Conservation (phyloP, 2,113 vertebrate species). For the Alouatta palliata region DNA sequence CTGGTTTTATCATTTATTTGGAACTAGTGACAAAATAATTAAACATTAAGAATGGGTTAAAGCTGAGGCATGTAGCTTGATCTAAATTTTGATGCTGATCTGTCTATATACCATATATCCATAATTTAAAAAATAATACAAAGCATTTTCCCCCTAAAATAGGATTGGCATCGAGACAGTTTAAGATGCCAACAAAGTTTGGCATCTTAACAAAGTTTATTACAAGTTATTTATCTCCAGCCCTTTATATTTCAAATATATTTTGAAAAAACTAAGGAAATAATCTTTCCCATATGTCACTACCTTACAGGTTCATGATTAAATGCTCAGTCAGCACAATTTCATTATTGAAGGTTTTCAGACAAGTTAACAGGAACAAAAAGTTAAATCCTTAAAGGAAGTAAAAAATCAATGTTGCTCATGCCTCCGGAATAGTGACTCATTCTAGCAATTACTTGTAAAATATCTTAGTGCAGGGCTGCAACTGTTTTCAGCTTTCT, state of each 20-base stretch:
- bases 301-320: neutral
- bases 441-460: slow-evolving; percentile 28
- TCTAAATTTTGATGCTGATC: neutral
- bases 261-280: neutral
- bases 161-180: neutral
- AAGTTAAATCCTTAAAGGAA: neutral
- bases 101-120: neutral
- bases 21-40: neutral
- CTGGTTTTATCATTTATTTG: neutral
- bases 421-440: neutral
- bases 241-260: neutral
- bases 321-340: neutral
- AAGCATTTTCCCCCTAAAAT: neutral
- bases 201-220: neutral
- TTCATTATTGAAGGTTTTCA: slow-evolving; percentile 42
- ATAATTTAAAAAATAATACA: neutral
- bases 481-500: neutral
- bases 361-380: slow-evolving; percentile 6
- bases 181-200: neutral
- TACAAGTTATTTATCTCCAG: neutral
- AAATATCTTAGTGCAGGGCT: neutral
- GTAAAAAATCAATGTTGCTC: slow-evolving; percentile 27
- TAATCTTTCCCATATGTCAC: neutral
- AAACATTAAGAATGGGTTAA: neutral
- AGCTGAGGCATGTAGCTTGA: neutral